Base-by-base conservation (phyloP, 2,888 invertebrate genomes). In the Eurytoma adleriae region DNA sequence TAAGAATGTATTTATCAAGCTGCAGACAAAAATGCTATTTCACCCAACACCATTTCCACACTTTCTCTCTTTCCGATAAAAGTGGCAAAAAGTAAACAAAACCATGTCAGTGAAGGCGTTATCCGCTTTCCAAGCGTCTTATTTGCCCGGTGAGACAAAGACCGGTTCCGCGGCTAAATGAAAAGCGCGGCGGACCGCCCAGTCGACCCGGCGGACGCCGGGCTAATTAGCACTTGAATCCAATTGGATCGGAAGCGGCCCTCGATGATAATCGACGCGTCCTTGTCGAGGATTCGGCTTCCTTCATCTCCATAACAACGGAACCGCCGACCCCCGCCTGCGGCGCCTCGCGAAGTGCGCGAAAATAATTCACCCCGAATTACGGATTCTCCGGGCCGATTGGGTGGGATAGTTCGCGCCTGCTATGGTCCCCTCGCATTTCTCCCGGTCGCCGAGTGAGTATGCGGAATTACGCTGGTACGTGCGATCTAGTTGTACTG, bases 241-340 rank as follows among this genome's bases (percentile, higher is more conserved):
- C 72, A 66, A 82, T 81, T 82, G 79, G 78, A 83, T 83, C 80
- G 78, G 69, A 83, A 83, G 83, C 80, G 74, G 72, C 77, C 67
- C 78, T 73, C 82, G 78, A 82, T 79, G 80, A 80, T 80, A 82
- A 83, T 83, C 82, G 57, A n/a, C 69, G 30, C 54, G 48, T 40
- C 40, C 20, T n/a, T 7, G 16, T 64, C 62, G 62, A 64, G n/a
- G 40, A 27, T 30, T 64, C 48, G n/a, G n/a, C 66, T n/a, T 56
- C 48, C 70, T 82, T 79, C 82, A 83, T 83, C 81, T 83, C 74
- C 83, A 82, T 82, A 82, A 82, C 83, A 82, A 83, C 71, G 64
- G 69, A 61, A 68, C 40, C 40, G 1, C 10, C 40, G 1, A 24
- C 24, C 24, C 24, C 24, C 24, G 1, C 24, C 40, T 7, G 10